Evolutionary conservation across 2,888 invertebrate genomes (phyloP).

Genomic region (Pterostichus madidus): DNA sequence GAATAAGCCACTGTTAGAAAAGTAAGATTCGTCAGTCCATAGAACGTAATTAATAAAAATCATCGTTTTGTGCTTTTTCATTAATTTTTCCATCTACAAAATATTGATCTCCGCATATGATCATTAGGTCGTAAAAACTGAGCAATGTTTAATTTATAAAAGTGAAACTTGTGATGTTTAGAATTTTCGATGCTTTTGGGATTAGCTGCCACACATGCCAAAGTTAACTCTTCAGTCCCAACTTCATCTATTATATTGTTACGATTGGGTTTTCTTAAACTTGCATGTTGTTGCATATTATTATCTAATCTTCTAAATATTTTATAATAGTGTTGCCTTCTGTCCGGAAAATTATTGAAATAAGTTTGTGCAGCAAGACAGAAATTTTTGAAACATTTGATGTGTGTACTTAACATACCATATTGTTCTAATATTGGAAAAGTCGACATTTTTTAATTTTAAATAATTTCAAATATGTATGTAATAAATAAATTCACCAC

Average conservation of each 20-base stretch:
- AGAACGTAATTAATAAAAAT: no score
- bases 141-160: conserved; percentile 30
- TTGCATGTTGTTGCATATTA: conserved; percentile 47
- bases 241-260: conserved; percentile 21
- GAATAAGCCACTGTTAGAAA: no score
- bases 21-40: no score
- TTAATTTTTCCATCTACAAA: conserved; percentile 62
- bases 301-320: conserved; percentile 49
- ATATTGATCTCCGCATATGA: conserved; percentile 47
- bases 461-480: no score
- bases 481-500: no score
- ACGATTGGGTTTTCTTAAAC: conserved; percentile 28
- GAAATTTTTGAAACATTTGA: neutral
- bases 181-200: conserved; percentile 42
- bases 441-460: no score
- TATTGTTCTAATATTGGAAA: no score
- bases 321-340: conserved; percentile 48
- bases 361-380: conserved; percentile 52
- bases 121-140: conserved; percentile 51
- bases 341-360: conserved; percentile 22
- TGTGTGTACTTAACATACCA: no score
- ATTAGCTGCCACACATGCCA: conserved; percentile 55
- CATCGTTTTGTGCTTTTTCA: neutral
- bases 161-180: conserved; percentile 31
- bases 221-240: conserved; percentile 8